phyloP scores from a whole-genome alignment of 2,797 vertebrate genomes.

The Oceanodroma leucorhoa region DNA sequence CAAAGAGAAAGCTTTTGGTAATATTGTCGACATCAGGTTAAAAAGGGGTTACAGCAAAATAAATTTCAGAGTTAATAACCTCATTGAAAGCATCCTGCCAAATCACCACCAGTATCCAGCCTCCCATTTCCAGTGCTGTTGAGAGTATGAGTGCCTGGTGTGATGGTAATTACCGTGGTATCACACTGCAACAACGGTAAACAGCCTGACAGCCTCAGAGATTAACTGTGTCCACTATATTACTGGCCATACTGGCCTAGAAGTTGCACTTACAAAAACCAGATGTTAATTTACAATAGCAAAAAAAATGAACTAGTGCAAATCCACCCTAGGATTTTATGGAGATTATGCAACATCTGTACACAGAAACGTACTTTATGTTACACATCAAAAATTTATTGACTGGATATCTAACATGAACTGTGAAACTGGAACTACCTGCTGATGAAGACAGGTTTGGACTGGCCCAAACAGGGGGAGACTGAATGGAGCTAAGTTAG shows the following conservation, averaged over 20 bases:
- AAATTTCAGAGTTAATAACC: background rate
- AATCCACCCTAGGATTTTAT: background rate
- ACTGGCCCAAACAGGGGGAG: background rate
- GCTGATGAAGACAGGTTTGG: background rate
- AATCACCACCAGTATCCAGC: background rate
- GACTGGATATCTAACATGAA: background rate
- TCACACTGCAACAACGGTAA: background rate
- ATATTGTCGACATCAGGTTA: background rate
- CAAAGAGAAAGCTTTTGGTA: background rate
- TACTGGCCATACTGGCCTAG: background rate
- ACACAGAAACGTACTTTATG: background rate
- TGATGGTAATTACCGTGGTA: background rate
- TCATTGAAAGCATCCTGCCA: background rate
- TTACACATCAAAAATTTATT: background rate
- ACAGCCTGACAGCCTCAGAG: background rate
- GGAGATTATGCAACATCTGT: background rate
- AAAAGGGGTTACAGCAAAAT: background rate
- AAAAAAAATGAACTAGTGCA: background rate
- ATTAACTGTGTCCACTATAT: background rate
- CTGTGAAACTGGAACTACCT: background rate
- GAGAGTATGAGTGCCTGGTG: background rate
- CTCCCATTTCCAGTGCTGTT: background rate
- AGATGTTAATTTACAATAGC: background rate
- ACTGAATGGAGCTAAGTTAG: background rate
- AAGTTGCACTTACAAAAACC: background rate